Evolutionary conservation across 1,140 invertebrate species (phyloP).

Genomic region (Hestina assimilis): DNA sequence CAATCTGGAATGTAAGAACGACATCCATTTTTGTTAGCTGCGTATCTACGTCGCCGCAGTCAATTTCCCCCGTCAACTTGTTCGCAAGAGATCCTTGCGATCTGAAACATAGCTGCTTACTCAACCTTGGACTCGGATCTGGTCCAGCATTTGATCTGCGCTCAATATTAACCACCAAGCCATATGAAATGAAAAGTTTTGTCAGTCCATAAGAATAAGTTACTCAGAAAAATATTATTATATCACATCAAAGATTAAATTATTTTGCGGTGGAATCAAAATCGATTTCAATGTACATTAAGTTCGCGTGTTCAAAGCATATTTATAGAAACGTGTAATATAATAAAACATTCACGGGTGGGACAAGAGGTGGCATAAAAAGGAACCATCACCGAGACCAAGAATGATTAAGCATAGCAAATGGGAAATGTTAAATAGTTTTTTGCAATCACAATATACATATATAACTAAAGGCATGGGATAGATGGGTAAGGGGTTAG

Average conservation of each 20-base stretch:
- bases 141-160: constrained; percentile 69
- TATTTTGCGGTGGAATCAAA: neutral
- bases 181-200: neutral
- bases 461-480: constrained; percentile 24
- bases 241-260: neutral
- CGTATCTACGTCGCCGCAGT: constrained; percentile 93
- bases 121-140: constrained; percentile 78
- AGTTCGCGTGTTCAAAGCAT: constrained; percentile 10
- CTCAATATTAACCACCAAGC: constrained; percentile 44
- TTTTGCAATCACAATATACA: constrained; percentile 34
- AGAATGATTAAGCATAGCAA: constrained; percentile 78
- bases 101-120: constrained; percentile 83
- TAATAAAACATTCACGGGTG: constrained; percentile 46
- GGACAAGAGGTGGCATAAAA: constrained; percentile 55
- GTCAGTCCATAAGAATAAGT: neutral
- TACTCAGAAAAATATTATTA: neutral
- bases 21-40: constrained; percentile 98
- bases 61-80: constrained; percentile 89
- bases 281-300: constrained; percentile 1
- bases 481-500: constrained; percentile 29
- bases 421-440: constrained; percentile 61
- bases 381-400: constrained; percentile 76
- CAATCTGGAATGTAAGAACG: constrained; percentile 96
- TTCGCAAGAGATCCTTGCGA: constrained; percentile 93
- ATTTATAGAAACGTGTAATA: constrained; percentile 19